phyloP scores from a whole-genome alignment of 2,888 invertebrate genomes.

The Sylvicola cinctus region DNA sequence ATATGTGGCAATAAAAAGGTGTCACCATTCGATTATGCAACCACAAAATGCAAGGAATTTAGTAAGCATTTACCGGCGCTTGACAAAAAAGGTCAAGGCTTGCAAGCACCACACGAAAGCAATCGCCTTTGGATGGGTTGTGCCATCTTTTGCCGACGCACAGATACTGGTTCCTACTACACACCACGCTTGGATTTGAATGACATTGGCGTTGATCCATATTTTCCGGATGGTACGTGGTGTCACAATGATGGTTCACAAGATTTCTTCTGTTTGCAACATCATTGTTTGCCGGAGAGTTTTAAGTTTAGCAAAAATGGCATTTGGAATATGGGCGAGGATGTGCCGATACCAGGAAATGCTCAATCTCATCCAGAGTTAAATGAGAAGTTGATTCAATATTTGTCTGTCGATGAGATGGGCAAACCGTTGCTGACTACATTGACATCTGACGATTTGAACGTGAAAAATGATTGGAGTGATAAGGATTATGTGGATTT shows the following conservation, averaged over 20 bases:
- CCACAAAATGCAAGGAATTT: slow-evolving; percentile 40
- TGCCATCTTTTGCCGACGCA: slow-evolving; percentile 49
- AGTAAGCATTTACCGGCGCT: slow-evolving; percentile 36
- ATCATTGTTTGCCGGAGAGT: slow-evolving; percentile 53
- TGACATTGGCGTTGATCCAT: slow-evolving; percentile 47
- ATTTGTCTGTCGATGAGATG: slow-evolving; percentile 35
- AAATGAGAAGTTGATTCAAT: slow-evolving; percentile 32
- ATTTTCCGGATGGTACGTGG: slow-evolving; percentile 67
- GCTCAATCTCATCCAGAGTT: slow-evolving; percentile 29
- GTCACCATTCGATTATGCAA: slow-evolving; percentile 24
- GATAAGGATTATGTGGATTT: slow-evolving; percentile 45
- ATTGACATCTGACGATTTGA: slow-evolving; percentile 29
- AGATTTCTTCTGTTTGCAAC: slow-evolving; percentile 51
- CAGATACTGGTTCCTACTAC: slow-evolving; percentile 44
- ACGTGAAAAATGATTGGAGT: slow-evolving; percentile 28
- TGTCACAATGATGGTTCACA: slow-evolving; percentile 43
- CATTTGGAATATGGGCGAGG: slow-evolving; percentile 30
- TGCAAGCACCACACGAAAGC: slow-evolving; percentile 54
- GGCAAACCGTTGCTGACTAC: slow-evolving; percentile 39
- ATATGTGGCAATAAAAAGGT: no score
- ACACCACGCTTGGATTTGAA: slow-evolving; percentile 57
- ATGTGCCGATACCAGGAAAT: slow-evolving; percentile 40
- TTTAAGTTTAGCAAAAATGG: slow-evolving; percentile 36
- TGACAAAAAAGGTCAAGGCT: slow-evolving; percentile 42
- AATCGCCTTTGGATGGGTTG: slow-evolving; percentile 60